Evolutionary conservation across 2,888 invertebrate genomes (phyloP).

Genomic region (Himalopsyche tibetana): DNA sequence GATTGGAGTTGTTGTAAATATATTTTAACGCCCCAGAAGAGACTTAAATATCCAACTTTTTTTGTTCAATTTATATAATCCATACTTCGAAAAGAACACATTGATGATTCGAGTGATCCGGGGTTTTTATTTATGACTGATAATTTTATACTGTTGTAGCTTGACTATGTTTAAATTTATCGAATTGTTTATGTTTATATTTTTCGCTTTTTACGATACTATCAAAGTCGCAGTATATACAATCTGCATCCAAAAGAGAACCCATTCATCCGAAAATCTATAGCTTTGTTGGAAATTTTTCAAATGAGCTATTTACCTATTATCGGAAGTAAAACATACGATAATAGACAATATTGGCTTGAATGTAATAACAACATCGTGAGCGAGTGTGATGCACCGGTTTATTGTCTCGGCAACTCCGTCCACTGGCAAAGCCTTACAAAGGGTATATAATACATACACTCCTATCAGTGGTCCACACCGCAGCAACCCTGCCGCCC

Average conservation of each 20-base stretch:
- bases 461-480: background rate
- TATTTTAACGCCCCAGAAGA: no score
- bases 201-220: background rate
- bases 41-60: no score
- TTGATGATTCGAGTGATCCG: no score
- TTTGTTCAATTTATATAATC: no score
- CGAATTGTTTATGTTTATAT: no score
- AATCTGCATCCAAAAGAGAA: background rate
- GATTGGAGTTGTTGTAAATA: no score
- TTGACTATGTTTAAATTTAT: no score
- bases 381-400: slow-evolving; percentile 10
- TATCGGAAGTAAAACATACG: background rate
- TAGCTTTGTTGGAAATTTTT: background rate
- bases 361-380: background rate
- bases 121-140: no score
- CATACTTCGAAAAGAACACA: no score
- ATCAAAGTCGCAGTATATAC: background rate
- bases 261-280: background rate
- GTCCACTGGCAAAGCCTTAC: slow-evolving; percentile 16
- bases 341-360: slow-evolving; percentile 12
- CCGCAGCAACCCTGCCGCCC: background rate
- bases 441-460: background rate
- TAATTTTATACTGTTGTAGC: no score
- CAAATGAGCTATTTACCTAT: background rate
- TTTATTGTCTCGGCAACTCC: background rate